phyloP scores from a whole-genome alignment of 2,797 vertebrate genomes.

The Pantherophis alleghaniensis region DNA sequence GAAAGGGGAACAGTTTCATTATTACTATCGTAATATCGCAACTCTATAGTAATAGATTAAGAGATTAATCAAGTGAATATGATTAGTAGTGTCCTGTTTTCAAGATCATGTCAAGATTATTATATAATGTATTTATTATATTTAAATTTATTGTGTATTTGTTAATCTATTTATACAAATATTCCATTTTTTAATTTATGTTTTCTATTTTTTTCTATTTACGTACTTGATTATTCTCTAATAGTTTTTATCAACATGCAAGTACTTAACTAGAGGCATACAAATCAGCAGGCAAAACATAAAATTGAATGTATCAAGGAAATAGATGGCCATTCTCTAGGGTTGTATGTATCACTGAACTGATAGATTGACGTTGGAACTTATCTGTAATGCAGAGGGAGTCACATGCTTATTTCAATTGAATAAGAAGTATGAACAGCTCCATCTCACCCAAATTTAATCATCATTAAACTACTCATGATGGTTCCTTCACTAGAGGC shows the following conservation, averaged over 20 bases:
- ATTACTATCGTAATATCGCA: not conserved
- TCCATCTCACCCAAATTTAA: slow-evolving; percentile 59
- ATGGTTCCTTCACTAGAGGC: slow-evolving; percentile 52
- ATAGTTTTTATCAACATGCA: accelerated
- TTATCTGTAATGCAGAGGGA: slow-evolving; percentile 50
- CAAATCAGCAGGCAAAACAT: not conserved
- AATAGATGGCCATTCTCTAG: slow-evolving; percentile 8
- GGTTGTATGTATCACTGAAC: slow-evolving; percentile 40
- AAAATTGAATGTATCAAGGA: not conserved
- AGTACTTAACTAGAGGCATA: not conserved
- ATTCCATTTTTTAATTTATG: not conserved
- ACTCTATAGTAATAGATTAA: not conserved
- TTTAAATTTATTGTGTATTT: not conserved
- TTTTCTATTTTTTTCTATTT: not conserved
- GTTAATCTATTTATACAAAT: not conserved
- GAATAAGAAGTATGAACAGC: slow-evolving; percentile 53
- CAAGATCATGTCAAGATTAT: not conserved
- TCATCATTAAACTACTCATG: slow-evolving; percentile 60
- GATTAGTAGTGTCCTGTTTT: not conserved
- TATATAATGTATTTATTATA: not conserved
- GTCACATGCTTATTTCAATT: slow-evolving; percentile 52
- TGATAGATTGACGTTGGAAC: slow-evolving; percentile 19
- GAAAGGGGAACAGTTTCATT: not conserved
- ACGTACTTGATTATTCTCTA: not conserved
- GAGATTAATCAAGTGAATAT: not conserved